Evolutionary conservation across 2,797 vertebrate genomes (phyloP), one percentile per base, ranked within the genome.

Genomic region (Lagodon rhomboides): DNA sequence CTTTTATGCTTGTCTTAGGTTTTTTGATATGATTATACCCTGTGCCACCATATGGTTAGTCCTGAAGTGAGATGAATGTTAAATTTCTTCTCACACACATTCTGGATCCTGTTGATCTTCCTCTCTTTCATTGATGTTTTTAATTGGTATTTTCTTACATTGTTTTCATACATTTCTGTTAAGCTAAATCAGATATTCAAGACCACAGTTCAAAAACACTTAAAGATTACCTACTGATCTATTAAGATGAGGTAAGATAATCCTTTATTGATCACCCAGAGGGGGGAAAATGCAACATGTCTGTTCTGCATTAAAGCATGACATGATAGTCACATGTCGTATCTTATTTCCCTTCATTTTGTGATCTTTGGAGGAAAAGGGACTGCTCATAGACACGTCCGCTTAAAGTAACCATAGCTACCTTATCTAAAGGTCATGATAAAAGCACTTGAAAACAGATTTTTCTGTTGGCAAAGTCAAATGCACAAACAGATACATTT

Each of bases 391-490:
- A 8, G 25, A 10, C 8, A 51, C 9, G 20, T 23, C 22, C 13
- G 41, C 12, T 61, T 61, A 10, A 30, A 56, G 55, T 69, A 50
- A 56, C 67, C 46, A 43, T 38, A 16, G 38, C 58, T 46, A 12
- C 51, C 12, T 38, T 17, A 25, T 67, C 23, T 76, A 15, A 72
- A 66, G 46, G 54, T 49, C 11, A 23, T 7, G 11, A 46, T 15
- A 18, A 47, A 11, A 22, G 3, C 20, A 44, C 49, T 66, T 43
- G 5, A 11, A 51, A 18, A 8, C 25, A 23, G 15, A 25, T 50
- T 54, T 67, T 66, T 80, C n/a, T 70, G 30, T 44, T 58, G 25
- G 22, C 8, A 20, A 23, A 68, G n/a, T 50, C 61, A 72, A 46
- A 34, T 15, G 51, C 18, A 55, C 4, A 30, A 50, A 15, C 8